Percentiles rank a stretch among this genome's conserved stretches.
These are phyloP conservation scores for Maniola jurtina DNA, from an alignment of 1,140 invertebrate species.

Conservation along the genomic window DNA sequence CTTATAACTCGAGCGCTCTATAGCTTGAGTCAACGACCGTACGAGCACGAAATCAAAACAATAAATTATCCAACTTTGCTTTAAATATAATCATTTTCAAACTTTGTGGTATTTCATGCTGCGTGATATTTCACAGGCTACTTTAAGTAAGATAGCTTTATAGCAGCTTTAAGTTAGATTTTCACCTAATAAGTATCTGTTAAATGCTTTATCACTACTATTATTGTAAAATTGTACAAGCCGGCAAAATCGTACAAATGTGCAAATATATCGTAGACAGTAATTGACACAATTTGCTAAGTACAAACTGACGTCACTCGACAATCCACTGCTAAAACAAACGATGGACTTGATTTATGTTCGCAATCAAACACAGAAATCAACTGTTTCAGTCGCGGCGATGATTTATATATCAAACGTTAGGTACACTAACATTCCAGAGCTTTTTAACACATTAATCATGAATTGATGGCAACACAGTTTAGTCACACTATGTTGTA, in stretches of 20 bases:
- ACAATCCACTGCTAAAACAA: conserved; percentile 27
- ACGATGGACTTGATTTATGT: conserved; percentile 39
- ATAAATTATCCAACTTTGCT: no score
- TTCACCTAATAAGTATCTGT: no score
- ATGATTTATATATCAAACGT: conserved; percentile 29
- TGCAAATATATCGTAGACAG: not conserved
- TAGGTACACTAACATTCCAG: conserved; percentile 17
- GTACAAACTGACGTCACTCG: conserved; percentile 8
- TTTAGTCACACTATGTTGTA: conserved; percentile 1
- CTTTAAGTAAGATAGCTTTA: no score
- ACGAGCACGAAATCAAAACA: no score
- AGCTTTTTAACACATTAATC: conserved; percentile 20
- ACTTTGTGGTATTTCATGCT: no score
- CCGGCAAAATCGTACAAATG: not conserved
- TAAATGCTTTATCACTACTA: no score
- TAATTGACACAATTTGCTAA: conserved; percentile 11
- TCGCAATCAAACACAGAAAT: conserved; percentile 38
- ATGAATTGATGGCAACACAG: conserved; percentile 6
- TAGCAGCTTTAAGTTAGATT: no score
- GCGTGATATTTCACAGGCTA: no score
- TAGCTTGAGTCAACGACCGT: no score
- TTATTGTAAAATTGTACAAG: not conserved
- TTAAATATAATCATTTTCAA: no score
- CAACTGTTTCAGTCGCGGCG: conserved; percentile 29
- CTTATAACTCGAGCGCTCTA: no score